Base-by-base conservation (phyloP, 2,797 vertebrate species). In the Tympanoctomys barrerae region DNA sequence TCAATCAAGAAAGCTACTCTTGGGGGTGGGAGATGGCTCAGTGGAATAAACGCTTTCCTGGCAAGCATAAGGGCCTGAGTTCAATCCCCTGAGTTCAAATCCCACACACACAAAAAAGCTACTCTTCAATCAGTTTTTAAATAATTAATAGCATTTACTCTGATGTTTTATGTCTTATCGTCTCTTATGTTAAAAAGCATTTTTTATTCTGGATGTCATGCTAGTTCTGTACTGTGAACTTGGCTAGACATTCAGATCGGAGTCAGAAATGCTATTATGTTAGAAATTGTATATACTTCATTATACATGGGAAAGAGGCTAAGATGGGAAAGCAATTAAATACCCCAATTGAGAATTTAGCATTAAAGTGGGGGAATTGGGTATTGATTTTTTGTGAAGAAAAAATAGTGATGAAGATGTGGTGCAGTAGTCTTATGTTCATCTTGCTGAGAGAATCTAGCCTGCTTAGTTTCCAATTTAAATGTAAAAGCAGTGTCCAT, bases 1-100 rank as follows among this genome's bases (percentile, higher is more conserved):
- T 92, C 92, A 87, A 31, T 96, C 88, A 92, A 90, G 54, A 90
- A 78, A 73, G 12, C 46, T 36, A 84, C 49, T 86, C 64, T 94
- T 24, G 42, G 42, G 4, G 42, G n/a, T n/a, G 42, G 42, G 42
- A 42, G 42, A 42, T 42, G 42, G 42, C 42, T 42, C 42, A 42
- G 5, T 42, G 42, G 42, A 42, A 42, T 42, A 42, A 42, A 5
- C 42, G 4, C 42, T 42, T 42, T 6, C 42, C 42, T 42, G 42
- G 42, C 42, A 42, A 42, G 42, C 42, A 42, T 5, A 42, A 42
- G 39, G 39, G 39, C 39, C 39, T 42, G 39, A 42, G 39, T 42
- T 42, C 39, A 42, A 42, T 42, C 39, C n/a, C n/a, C n/a, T n/a
- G n/a, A n/a, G n/a, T n/a, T n/a, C n/a, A n/a, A n/a, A n/a, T n/a